phyloP scores from a whole-genome alignment of 2,797 vertebrate species.

The Enteromius fasciolatus region DNA sequence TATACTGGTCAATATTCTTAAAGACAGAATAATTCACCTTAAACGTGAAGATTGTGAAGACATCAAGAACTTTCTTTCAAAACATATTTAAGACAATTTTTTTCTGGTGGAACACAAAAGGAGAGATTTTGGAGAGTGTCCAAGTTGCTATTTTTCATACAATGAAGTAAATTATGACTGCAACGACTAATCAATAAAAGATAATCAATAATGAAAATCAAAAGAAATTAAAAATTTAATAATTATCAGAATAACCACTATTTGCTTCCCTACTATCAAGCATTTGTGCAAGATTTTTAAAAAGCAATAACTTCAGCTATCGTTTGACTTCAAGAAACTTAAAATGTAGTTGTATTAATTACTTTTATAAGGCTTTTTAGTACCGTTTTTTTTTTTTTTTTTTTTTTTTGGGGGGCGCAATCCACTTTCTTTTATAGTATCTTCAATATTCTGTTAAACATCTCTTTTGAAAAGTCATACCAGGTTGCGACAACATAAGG shows the following conservation, averaged over 20 bases:
- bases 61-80: not conserved
- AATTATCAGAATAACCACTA: not conserved
- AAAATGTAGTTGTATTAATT: not conserved
- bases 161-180: not conserved
- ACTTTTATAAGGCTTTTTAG: not conserved
- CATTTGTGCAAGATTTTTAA: not conserved
- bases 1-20: slow-evolving; percentile 18
- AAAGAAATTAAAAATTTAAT: not conserved
- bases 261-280: not conserved
- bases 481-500: slow-evolving; percentile 1
- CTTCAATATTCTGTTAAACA: not conserved
- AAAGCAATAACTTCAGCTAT: not conserved
- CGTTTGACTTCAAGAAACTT: not conserved
- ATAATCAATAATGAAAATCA: not conserved
- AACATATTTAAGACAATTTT: not conserved
- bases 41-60: not conserved
- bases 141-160: not conserved
- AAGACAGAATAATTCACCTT: not conserved
- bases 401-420: not conserved
- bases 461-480: slow-evolving; percentile 11
- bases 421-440: not conserved
- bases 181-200: not conserved
- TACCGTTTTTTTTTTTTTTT: not conserved
- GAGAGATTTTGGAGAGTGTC: not conserved
- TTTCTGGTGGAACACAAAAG: not conserved